These are phyloP conservation scores for Sylvietta virens DNA, from an alignment of 2,113 vertebrate genomes.

Conservation along the genomic window DNA sequence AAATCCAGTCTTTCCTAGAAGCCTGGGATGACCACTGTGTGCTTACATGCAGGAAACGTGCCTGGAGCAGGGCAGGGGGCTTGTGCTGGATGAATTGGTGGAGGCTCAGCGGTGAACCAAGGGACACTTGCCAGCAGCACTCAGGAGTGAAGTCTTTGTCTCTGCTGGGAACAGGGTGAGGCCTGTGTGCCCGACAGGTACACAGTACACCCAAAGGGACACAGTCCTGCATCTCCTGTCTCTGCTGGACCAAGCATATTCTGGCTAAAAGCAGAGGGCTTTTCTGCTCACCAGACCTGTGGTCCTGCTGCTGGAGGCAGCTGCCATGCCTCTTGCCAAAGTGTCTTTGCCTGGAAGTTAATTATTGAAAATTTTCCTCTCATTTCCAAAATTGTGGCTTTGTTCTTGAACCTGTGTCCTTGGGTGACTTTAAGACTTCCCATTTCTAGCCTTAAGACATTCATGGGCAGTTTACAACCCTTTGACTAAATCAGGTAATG, in stretches of 20 bases:
- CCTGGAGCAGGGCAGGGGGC: neutral
- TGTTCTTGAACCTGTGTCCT: neutral
- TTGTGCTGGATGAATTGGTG: neutral
- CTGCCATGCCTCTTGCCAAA: neutral
- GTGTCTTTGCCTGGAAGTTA: neutral
- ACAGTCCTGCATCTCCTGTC: neutral
- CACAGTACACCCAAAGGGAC: neutral
- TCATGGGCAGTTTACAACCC: neutral
- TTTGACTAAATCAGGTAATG: neutral
- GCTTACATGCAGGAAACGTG: neutral
- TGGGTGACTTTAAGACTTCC: neutral
- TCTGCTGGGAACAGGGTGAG: neutral
- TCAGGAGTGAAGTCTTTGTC: neutral
- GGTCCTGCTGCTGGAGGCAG: neutral
- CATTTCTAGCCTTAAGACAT: neutral
- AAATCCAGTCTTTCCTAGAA: neutral
- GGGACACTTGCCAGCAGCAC: neutral
- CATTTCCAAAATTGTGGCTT: rapidly evolving
- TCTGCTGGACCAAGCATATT: neutral
- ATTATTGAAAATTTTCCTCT: neutral
- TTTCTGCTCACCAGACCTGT: neutral
- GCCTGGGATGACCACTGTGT: neutral
- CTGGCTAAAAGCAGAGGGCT: neutral
- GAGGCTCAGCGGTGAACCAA: neutral
- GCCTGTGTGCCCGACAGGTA: neutral